These are phyloP conservation scores for Oreochromis spilurus DNA, from an alignment of 2,113 vertebrate species.

Conservation along the genomic window DNA sequence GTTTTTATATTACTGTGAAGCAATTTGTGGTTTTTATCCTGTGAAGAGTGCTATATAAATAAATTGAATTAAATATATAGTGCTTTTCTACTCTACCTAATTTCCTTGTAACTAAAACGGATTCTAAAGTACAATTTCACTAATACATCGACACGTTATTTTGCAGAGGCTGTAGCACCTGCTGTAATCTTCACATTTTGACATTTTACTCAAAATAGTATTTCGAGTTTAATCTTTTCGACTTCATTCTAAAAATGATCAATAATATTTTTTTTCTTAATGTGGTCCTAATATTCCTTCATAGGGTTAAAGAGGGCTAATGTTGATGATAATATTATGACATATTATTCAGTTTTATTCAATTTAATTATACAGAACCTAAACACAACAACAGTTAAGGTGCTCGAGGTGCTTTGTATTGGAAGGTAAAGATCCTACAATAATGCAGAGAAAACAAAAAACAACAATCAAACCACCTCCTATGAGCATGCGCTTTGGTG, in stretches of 20 bases:
- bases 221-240: not conserved
- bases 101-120: not conserved
- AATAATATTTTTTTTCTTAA: not conserved
- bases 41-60: not conserved
- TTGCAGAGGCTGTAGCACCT: fast-evolving
- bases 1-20: not conserved
- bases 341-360: not conserved
- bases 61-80: not conserved
- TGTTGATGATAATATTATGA: not conserved
- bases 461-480: not conserved
- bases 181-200: not conserved
- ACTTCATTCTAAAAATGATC: not conserved
- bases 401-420: not conserved
- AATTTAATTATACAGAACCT: not conserved
- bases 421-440: not conserved
- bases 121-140: not conserved
- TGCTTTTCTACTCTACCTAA: not conserved
- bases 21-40: not conserved
- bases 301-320: not conserved
- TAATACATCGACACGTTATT: not conserved
- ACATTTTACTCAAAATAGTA: not conserved
- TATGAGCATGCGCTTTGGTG: not conserved
- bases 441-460: not conserved
- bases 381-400: not conserved
- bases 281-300: not conserved